A percentile compares a stretch with the other conserved stretches of the same genome.
phyloP scores from a whole-genome alignment of 2,113 vertebrate genomes.

The Petrocephalus zakoni region DNA sequence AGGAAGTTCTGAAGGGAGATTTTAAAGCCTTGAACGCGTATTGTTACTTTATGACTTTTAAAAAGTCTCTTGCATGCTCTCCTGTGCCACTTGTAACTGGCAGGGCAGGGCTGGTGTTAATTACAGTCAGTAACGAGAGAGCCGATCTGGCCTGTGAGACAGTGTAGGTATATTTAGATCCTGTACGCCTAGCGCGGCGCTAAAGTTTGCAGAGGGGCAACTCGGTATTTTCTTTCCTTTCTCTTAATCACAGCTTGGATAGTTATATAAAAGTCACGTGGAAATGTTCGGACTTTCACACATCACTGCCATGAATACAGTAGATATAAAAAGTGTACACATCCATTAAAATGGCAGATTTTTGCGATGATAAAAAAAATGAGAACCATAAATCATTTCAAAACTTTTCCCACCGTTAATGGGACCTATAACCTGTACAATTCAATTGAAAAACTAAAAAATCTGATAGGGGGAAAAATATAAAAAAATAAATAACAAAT shows the following conservation, averaged over 20 bases:
- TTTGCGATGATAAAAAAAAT: too few species aligned
- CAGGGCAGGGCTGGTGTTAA: conserved; percentile 60
- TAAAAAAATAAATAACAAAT: too few species aligned
- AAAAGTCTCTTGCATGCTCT: conserved; percentile 47
- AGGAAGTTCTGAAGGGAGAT: background rate
- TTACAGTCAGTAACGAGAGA: conserved; percentile 62
- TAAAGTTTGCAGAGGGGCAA: conserved; percentile 40
- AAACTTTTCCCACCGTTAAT: too few species aligned
- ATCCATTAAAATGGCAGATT: too few species aligned
- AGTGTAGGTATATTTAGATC: conserved; percentile 58
- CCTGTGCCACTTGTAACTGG: conserved; percentile 42
- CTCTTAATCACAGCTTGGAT: background rate
- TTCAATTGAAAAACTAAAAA: too few species aligned
- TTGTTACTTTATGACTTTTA: background rate
- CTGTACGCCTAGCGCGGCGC: conserved; percentile 45
- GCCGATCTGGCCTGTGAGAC: conserved; percentile 55
- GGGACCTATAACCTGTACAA: too few species aligned
- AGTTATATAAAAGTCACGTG: conserved; percentile 1
- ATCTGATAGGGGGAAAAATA: too few species aligned
- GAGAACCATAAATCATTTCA: too few species aligned
- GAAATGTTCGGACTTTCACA: background rate
- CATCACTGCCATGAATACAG: background rate
- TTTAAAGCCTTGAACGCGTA: background rate
- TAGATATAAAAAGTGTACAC: background rate
- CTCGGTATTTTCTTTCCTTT: background rate